Percentiles rank a stretch among this genome's conserved stretches.
Conservation (phyloP, 2,888 invertebrate genomes). For the Nomada flava region DNA sequence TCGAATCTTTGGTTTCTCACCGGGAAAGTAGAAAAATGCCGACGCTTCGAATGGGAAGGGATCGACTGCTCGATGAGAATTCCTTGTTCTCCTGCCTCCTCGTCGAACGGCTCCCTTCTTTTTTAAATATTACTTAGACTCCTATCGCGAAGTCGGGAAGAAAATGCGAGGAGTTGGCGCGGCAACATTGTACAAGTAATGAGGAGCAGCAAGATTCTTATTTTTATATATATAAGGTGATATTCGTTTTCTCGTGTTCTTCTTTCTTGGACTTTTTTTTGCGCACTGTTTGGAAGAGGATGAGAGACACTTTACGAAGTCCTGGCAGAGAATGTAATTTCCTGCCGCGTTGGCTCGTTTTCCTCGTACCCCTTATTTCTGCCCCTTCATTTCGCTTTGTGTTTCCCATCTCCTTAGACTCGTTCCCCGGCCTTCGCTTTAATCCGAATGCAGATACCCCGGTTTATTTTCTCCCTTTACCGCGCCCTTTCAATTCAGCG, state of each 20-base stretch:
- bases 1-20: conserved; percentile 66
- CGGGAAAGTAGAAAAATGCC: conserved; percentile 21
- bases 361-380: neutral
- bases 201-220: too few species aligned
- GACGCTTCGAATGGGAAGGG: neutral
- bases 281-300: neutral
- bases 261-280: neutral
- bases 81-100: neutral
- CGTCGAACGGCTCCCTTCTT: too few species aligned
- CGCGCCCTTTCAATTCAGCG: conserved; percentile 1
- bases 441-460: neutral
- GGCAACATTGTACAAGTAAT: neutral
- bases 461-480: neutral
- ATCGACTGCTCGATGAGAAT: neutral
- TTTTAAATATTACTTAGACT: neutral
- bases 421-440: neutral
- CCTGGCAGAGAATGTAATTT: neutral
- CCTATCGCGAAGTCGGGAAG: neutral
- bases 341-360: neutral
- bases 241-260: neutral
- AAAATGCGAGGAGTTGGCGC: neutral
- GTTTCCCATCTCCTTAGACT: neutral
- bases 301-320: neutral
- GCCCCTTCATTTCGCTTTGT: neutral
- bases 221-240: too few species aligned